Percentiles rank a stretch among this genome's conserved stretches.
These are phyloP conservation scores for Drosophila ogumai DNA, from an alignment of 1,140 invertebrate genomes.

Conservation along the genomic window DNA sequence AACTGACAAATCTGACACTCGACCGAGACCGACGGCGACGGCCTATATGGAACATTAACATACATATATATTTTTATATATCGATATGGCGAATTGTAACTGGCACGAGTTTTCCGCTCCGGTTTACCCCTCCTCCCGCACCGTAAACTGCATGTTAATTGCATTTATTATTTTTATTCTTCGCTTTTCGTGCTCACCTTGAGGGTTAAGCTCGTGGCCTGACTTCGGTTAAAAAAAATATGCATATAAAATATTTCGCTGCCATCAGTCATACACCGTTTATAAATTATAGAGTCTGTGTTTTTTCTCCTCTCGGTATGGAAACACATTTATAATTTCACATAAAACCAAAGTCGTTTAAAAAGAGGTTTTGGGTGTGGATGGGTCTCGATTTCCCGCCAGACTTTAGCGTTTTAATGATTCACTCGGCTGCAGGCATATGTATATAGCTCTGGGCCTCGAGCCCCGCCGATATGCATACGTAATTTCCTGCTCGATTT, in stretches of 20 bases:
- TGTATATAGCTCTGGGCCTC: background rate
- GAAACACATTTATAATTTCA: slow-evolving; percentile 64
- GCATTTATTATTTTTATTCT: slow-evolving; percentile 65
- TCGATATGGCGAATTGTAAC: slow-evolving; percentile 60
- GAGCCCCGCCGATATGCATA: slow-evolving; percentile 48
- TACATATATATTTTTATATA: background rate
- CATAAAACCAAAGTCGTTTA: slow-evolving; percentile 52
- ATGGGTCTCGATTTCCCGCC: slow-evolving; percentile 34
- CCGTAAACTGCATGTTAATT: slow-evolving; percentile 75
- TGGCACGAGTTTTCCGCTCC: slow-evolving; percentile 37
- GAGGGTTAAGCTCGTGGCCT: slow-evolving; percentile 32
- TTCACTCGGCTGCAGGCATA: slow-evolving; percentile 28
- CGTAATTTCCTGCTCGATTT: slow-evolving; percentile 65
- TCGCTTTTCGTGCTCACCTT: slow-evolving; percentile 53
- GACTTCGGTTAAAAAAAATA: slow-evolving; percentile 17
- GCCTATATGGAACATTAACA: slow-evolving; percentile 12
- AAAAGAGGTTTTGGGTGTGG: slow-evolving; percentile 28
- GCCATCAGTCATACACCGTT: slow-evolving; percentile 34
- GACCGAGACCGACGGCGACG: background rate
- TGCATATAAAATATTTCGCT: slow-evolving; percentile 41
- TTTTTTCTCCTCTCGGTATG: slow-evolving; percentile 33
- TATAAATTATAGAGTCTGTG: slow-evolving; percentile 40
- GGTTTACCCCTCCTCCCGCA: background rate
- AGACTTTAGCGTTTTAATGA: slow-evolving; percentile 50
- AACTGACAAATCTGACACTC: slow-evolving; percentile 72